These are phyloP conservation scores for Phengaris arion DNA, from an alignment of 2,888 invertebrate genomes.

Conservation along the genomic window DNA sequence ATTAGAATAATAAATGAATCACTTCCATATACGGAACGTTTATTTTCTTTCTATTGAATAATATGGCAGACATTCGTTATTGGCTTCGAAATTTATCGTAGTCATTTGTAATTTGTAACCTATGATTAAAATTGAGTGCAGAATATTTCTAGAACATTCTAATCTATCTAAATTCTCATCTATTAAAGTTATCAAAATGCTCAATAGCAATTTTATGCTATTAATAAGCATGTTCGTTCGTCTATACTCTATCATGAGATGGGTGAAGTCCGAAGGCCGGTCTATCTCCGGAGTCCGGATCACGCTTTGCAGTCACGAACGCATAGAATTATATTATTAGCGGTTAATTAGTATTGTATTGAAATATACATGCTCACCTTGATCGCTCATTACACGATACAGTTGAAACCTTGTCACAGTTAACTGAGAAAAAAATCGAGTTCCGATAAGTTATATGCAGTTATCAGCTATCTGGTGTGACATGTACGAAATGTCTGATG, in stretches of 20 bases:
- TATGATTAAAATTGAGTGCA: background rate
- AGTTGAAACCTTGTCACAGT: slow-evolving; percentile 35
- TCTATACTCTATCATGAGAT: background rate
- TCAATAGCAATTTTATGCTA: too few relatives aligned
- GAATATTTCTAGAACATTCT: background rate
- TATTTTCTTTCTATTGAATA: slow-evolving; percentile 23
- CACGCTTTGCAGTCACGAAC: slow-evolving; percentile 12
- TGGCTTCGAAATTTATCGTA: background rate
- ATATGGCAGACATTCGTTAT: background rate
- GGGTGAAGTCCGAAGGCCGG: background rate
- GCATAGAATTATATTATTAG: slow-evolving; percentile 18
- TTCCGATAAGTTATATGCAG: background rate
- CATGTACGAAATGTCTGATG: too few relatives aligned
- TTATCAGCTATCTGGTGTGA: background rate
- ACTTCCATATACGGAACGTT: slow-evolving; percentile 13
- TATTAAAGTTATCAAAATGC: background rate
- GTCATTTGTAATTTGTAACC: background rate
- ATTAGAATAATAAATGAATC: slow-evolving; percentile 17
- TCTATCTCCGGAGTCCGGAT: background rate
- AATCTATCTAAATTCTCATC: background rate
- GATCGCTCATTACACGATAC: slow-evolving; percentile 28
- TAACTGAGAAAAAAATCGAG: slow-evolving; percentile 22
- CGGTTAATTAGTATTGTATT: slow-evolving; percentile 29
- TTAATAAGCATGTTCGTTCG: too few relatives aligned
- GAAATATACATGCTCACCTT: slow-evolving; percentile 29